Conservation (phyloP, 2,113 vertebrate genomes). For the Myrmecobius fasciatus region DNA sequence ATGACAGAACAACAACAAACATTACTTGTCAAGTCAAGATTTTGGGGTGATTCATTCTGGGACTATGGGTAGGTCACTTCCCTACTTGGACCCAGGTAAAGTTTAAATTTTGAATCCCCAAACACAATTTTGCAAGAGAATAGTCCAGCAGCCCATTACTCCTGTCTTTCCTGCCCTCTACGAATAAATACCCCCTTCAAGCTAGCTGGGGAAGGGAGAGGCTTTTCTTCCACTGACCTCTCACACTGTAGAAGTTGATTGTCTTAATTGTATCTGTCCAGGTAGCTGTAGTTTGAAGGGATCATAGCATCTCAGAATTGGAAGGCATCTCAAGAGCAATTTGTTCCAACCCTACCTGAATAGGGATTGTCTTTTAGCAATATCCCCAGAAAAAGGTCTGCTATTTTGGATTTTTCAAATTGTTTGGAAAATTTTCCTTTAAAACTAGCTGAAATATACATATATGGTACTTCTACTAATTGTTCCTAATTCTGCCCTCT, state of each 20-base stretch:
- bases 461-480: background rate
- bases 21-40: background rate
- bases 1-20: background rate
- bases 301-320: background rate
- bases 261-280: background rate
- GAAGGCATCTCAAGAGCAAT: background rate
- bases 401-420: background rate
- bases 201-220: background rate
- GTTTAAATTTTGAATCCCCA: slow-evolving; percentile 26
- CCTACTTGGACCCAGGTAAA: slow-evolving; percentile 38
- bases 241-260: background rate
- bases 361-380: background rate
- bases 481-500: background rate
- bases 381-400: background rate
- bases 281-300: background rate
- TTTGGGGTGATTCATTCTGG: slow-evolving; percentile 32
- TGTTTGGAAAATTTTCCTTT: background rate
- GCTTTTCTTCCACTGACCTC: background rate
- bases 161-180: background rate
- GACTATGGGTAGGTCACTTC: slow-evolving; percentile 38
- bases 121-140: background rate
- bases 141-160: background rate
- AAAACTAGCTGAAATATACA: background rate
- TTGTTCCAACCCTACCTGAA: background rate
- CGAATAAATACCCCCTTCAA: background rate